Base-by-base conservation (phyloP, 2,888 invertebrate species). In the Acleris sparsana region DNA sequence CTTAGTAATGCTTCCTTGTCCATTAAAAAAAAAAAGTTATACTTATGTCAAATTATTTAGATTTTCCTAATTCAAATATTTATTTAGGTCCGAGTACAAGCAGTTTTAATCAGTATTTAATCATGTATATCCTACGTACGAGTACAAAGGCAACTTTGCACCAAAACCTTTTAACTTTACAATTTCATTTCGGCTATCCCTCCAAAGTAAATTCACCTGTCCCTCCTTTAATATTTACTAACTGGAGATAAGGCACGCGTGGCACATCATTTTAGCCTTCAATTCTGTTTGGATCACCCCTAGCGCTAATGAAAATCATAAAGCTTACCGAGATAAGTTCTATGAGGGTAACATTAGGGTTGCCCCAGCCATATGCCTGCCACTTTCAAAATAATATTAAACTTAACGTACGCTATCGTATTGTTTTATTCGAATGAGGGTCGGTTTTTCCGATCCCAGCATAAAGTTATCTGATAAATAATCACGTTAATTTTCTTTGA, bases 281-380 rank as follows among this genome's bases (percentile, higher is more conserved):
- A 78, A 74, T 79, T 76, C 75, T 75, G 78, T 75, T 76, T 73
- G 62, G 75, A 80, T 74, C 74, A 69, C 72, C 66, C 77, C 73
- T 78, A 60, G 55, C 59, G 59, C 60, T 83, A 83, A 83, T 84
- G 80, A 83, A 82, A 81, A 83, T 81, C 80, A 83, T 83, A 82
- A 83, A 82, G 75, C 78, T 79, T 72, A 73, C 72, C 73, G 64
- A 51, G 60, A 66, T 62, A 66, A 62, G 48, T 56, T 53, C 57
- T 67, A 69, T 52, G 72, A 69, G 73, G 74, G 74, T 73, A 72
- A 78, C 73, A 77, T 77, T 75, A 77, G 71, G 74, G 72, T 68
- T 67, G 71, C 70, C 52, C 62, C 53, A 16, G 33, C 65, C 73
- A 78, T 76, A 76, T 75, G 74, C 71, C 73, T 71, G 70, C 20